Evolutionary conservation across 37 sponge, comb jelly and placozoan genomes (phyloP).

Genomic region (Cladorhizidae sp.): DNA sequence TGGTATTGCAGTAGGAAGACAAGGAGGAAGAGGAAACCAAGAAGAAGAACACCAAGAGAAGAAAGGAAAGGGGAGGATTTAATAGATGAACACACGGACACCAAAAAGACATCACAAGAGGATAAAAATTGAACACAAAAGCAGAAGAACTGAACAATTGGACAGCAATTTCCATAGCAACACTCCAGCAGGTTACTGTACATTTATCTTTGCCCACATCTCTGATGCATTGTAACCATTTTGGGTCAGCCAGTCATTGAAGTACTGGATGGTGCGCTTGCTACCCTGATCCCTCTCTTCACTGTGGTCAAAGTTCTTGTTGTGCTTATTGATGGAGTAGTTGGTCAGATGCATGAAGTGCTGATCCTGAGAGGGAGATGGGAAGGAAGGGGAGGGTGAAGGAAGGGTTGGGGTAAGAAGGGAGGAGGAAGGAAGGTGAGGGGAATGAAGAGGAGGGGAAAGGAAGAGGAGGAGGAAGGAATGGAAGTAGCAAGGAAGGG

Average conservation of each 20-base stretch:
- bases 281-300: conserved; percentile 75
- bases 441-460: no score
- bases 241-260: conserved; percentile 72
- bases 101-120: neutral
- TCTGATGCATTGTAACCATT: conserved; percentile 73
- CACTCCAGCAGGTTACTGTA: neutral
- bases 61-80: no score
- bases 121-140: neutral
- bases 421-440: no score
- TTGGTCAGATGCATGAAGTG: conserved; percentile 94
- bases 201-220: conserved; percentile 85
- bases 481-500: no score
- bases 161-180: neutral
- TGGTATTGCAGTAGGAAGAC: no score
- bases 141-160: neutral
- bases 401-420: no score
- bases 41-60: no score
- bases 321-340: conserved; percentile 94
- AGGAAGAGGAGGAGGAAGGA: no score
- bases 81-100: no score
- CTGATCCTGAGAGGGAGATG: no score
- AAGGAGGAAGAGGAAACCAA: no score
- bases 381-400: no score
- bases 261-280: conserved; percentile 80
- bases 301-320: conserved; percentile 62